Conservation (phyloP, 1,140 invertebrate genomes). For the Orius laevigatus region DNA sequence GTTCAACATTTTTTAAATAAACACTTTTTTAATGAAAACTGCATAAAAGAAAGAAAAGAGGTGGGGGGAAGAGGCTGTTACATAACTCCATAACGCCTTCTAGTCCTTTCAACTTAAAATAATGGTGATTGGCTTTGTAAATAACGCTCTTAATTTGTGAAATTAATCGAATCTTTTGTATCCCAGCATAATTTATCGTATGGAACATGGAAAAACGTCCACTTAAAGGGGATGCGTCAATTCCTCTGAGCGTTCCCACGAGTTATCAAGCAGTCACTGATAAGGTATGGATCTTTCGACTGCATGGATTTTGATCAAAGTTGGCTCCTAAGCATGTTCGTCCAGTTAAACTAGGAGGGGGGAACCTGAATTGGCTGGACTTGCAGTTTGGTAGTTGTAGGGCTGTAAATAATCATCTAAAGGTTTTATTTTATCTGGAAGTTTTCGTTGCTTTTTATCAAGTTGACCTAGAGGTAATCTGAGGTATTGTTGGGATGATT, state of each 20-base stretch:
- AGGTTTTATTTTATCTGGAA: background rate
- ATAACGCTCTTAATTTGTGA: background rate
- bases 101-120: background rate
- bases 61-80: background rate
- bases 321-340: constrained; percentile 2
- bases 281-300: constrained; percentile 13
- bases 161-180: constrained; percentile 6
- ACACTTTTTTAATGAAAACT: background rate
- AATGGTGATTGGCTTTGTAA: background rate
- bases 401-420: too few relatives aligned
- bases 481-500: too few relatives aligned
- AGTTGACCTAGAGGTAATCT: too few relatives aligned
- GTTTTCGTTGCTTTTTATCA: too few relatives aligned
- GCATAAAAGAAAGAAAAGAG: background rate
- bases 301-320: background rate
- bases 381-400: too few relatives aligned
- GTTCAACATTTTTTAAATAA: background rate
- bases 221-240: constrained; percentile 16
- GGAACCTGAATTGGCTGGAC: too few relatives aligned
- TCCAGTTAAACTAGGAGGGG: too few relatives aligned
- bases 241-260: constrained; percentile 13
- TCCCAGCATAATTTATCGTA: constrained; percentile 13
- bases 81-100: background rate
- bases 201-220: constrained; percentile 17
- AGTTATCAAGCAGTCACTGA: constrained; percentile 18